Evolutionary conservation across 2,113 vertebrate species (phyloP).

Genomic region (Ophthalmolycus amberensis): DNA sequence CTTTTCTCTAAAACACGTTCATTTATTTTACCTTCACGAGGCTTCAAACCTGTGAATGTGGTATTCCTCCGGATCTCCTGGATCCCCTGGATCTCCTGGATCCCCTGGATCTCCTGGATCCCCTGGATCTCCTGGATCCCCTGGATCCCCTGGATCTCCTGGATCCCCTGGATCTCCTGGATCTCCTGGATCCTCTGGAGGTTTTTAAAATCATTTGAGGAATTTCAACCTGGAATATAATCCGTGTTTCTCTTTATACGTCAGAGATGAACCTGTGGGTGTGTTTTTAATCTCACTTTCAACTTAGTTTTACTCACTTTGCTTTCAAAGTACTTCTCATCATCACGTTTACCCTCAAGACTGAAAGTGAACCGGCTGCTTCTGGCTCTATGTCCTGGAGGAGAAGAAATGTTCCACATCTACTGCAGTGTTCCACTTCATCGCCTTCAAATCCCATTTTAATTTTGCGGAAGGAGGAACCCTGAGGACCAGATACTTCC

Average conservation of each 20-base stretch:
- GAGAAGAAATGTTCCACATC: background rate
- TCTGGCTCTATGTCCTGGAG: background rate
- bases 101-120: too few relatives aligned
- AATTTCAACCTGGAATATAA: background rate
- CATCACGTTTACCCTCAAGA: background rate
- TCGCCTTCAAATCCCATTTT: background rate
- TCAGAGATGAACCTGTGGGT: background rate
- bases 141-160: too few relatives aligned
- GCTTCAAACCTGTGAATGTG: background rate
- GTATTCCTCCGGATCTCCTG: too few relatives aligned
- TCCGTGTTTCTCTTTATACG: too few relatives aligned
- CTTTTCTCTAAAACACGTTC: background rate
- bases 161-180: too few relatives aligned
- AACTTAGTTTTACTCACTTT: constrained; percentile 7
- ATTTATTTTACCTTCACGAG: background rate
- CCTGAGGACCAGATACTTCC: background rate
- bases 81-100: background rate
- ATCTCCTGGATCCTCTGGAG: background rate
- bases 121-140: too few relatives aligned
- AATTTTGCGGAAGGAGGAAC: background rate
- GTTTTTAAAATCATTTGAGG: background rate
- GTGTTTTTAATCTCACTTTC: background rate
- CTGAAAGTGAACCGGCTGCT: background rate
- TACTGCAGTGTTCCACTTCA: background rate
- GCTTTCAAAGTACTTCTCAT: background rate